A percentile compares a stretch with the other conserved stretches of the same genome.
Conservation (phyloP, 2,113 vertebrate species). For the Centropus unirufus region DNA sequence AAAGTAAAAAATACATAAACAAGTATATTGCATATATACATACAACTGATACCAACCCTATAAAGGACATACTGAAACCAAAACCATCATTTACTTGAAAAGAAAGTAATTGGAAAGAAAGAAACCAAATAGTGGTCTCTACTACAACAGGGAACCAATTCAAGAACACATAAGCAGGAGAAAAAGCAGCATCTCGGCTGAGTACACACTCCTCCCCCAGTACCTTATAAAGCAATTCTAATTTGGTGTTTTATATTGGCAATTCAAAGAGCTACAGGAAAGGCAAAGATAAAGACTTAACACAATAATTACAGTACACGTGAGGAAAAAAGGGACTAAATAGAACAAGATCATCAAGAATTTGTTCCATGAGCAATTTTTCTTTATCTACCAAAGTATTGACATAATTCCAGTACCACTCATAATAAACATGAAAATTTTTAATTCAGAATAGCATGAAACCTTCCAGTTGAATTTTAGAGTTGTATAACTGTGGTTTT, state of each 20-base stretch:
- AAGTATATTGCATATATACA: neutral
- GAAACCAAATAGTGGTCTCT: neutral
- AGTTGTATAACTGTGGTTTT: neutral
- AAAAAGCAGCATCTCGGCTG: neutral
- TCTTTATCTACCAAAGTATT: neutral
- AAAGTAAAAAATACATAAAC: neutral
- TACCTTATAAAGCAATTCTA: neutral
- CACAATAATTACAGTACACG: neutral
- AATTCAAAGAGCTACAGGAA: neutral
- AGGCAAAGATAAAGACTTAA: neutral
- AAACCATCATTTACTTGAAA: neutral
- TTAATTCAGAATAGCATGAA: neutral
- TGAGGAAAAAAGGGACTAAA: neutral
- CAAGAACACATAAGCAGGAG: neutral
- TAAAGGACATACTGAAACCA: neutral
- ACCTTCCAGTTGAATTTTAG: neutral
- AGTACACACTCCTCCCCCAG: accelerated
- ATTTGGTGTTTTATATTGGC: neutral
- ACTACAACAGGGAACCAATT: neutral
- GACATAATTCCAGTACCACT: neutral
- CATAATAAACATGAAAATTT: neutral
- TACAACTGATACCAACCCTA: neutral
- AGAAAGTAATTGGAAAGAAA: neutral
- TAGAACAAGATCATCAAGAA: neutral
- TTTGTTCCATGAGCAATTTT: neutral